phyloP scores from a whole-genome alignment of 2,113 vertebrate genomes.

The Tetrao urogallus region DNA sequence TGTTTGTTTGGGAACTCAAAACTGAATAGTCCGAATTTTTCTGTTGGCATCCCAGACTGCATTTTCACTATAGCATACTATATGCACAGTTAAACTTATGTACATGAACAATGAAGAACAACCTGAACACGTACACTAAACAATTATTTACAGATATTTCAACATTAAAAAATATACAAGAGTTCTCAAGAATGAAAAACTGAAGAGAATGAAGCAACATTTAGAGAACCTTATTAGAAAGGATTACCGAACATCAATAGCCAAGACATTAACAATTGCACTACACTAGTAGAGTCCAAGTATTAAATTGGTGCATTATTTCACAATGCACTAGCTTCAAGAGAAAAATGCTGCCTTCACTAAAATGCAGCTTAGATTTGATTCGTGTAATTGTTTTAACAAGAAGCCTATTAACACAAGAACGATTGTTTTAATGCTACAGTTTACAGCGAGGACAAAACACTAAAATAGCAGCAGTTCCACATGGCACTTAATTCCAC shows the following conservation, averaged over 20 bases:
- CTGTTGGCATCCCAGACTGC: conserved; percentile 66
- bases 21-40: conserved; percentile 57
- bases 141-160: conserved; percentile 76
- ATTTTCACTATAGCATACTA: conserved; percentile 68
- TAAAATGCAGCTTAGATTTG: conserved; percentile 73
- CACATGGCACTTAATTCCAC: conserved; percentile 84
- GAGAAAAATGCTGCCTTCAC: conserved; percentile 74
- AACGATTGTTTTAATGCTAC: conserved; percentile 97
- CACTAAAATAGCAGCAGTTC: conserved; percentile 94
- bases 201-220: conserved; percentile 48
- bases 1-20: conserved; percentile 58
- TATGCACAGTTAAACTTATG: conserved; percentile 73
- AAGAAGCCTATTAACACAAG: conserved; percentile 82
- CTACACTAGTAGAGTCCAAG: conserved; percentile 80
- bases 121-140: conserved; percentile 74
- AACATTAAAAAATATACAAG: conserved; percentile 46
- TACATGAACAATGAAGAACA: conserved; percentile 64
- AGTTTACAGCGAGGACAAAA: conserved; percentile 85
- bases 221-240: conserved; percentile 69
- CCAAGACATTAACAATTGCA: conserved; percentile 74
- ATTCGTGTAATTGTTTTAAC: conserved; percentile 80
- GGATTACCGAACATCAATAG: conserved; percentile 75
- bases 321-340: conserved; percentile 83
- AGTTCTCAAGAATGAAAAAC: conserved; percentile 60
- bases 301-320: conserved; percentile 74